Evolutionary conservation across 2,113 vertebrate genomes (phyloP), one percentile per base, ranked within the genome.

Genomic region (Serinus canaria): DNA sequence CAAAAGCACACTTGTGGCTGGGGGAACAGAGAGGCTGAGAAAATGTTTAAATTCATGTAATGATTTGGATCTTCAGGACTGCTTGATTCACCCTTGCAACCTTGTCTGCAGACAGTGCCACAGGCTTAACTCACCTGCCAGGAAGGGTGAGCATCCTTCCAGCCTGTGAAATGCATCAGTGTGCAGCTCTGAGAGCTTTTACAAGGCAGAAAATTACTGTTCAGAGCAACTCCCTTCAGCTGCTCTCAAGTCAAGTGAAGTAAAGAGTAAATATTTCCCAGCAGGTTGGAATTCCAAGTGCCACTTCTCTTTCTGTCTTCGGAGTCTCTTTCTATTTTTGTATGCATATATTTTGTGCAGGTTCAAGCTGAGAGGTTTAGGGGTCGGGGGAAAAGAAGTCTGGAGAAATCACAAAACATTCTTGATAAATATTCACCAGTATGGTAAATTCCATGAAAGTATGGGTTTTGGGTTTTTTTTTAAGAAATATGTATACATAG

Each of bases 241-340:
- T 72, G 90, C 94, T 96, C 96, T 96, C 93, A 87, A 94, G 91
- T 91, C 94, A 96, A 92, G 82, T 88, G 89, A 94, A 91, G 94
- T 89, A 96, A 96, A 92, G 68, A 96, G 86, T 90, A 97, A 97
- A 97, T 95, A 92, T 92, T 97, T 97, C 97, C 94, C 96, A 90
- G 95, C 74, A 87, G 94, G 92, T 81, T 94, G 67, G 90, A 96
- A 93, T 96, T 94, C 89, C 92, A 97, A 96, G 95, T 95, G 90
- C 80, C 79, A 89, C 91, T 96, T 73, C 80, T 88, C 87, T 93
- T 88, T 95, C 56, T 91, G 83, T 74, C 81, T 96, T 78, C 53
- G 49, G 90, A 78, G 86, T 37, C 83, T 92, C 92, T 97, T 94
- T 86, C 24, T 87, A 64, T 79, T 86, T 97, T 64, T 91, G 83